Evolutionary conservation across 2,113 vertebrate species (phyloP).

Genomic region (Ictalurus furcatus): DNA sequence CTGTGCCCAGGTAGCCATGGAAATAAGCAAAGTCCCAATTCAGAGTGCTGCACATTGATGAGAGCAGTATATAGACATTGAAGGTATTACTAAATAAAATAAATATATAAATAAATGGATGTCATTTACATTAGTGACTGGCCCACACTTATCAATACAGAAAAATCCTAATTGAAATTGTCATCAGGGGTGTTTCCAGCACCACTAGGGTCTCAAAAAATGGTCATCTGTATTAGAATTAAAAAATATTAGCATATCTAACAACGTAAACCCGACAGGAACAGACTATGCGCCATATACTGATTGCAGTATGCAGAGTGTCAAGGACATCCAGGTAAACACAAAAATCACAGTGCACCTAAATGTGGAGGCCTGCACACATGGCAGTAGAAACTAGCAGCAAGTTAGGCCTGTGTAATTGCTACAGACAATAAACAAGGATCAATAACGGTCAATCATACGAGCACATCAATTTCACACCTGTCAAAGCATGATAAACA

Average conservation of each 20-base stretch:
- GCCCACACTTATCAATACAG: background rate
- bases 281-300: background rate
- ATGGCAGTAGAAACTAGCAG: background rate
- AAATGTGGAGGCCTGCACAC: background rate
- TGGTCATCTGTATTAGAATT: background rate
- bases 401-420: background rate
- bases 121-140: background rate
- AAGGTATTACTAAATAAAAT: background rate
- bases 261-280: background rate
- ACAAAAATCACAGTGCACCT: background rate
- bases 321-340: background rate
- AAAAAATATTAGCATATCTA: background rate
- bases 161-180: background rate
- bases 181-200: background rate
- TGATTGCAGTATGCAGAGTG: background rate
- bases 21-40: slow-evolving; percentile 26
- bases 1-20: slow-evolving; percentile 16
- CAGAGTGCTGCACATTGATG: background rate
- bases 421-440: background rate
- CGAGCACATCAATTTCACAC: background rate
- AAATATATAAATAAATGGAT: background rate
- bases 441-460: background rate
- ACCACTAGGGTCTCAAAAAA: background rate
- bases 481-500: background rate
- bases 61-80: background rate